These are phyloP conservation scores for Syngnathus rostellatus DNA, from an alignment of 2,797 vertebrate genomes.

Conservation along the genomic window DNA sequence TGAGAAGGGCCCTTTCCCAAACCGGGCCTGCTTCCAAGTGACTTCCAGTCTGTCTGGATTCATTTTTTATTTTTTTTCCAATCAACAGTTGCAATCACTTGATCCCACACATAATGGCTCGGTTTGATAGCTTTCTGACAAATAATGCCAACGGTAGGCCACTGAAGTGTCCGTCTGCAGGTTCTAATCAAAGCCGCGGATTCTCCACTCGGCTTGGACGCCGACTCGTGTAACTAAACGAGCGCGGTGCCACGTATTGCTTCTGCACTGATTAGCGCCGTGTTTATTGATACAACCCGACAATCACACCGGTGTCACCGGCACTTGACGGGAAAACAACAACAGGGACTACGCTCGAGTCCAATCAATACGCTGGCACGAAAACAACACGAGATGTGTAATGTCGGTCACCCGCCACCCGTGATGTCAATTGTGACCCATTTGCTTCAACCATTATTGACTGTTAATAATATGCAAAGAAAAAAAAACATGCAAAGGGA, in stretches of 20 bases:
- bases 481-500: slow-evolving; percentile 4
- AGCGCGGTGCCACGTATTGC: background rate
- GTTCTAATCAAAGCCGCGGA: background rate
- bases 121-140: background rate
- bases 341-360: background rate
- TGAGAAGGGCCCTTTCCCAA: background rate
- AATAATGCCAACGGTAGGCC: too few relatives aligned
- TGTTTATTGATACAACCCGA: background rate
- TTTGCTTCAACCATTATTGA: background rate
- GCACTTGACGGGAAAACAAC: slow-evolving; percentile 1
- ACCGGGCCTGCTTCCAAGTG: background rate
- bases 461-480: background rate
- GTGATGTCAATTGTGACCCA: background rate
- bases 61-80: background rate
- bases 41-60: background rate
- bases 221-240: background rate
- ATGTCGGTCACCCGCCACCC: background rate
- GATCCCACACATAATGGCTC: background rate
- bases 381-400: background rate
- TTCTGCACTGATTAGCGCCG: slow-evolving; percentile 3
- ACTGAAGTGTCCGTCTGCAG: background rate
- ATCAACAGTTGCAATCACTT: background rate
- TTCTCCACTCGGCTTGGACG: background rate
- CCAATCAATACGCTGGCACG: background rate
- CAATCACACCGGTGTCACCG: background rate